Conservation (phyloP, 2,113 vertebrate species). For the Glaucomys volans region DNA sequence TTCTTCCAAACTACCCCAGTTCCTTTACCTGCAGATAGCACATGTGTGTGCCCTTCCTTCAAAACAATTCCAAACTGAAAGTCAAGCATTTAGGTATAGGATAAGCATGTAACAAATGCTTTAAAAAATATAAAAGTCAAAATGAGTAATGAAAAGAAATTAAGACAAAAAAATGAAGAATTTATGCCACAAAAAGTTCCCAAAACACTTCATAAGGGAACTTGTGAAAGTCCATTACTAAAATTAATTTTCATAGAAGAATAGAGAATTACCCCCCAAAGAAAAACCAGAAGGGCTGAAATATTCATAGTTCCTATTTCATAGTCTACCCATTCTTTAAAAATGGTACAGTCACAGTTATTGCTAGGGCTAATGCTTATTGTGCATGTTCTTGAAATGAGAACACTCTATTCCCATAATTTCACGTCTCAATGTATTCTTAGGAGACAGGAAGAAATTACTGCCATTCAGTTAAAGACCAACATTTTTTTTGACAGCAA, state of each 20-base stretch:
- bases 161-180: background rate
- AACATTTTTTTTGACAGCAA: slow-evolving; percentile 55
- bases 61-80: background rate
- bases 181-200: background rate
- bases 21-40: background rate
- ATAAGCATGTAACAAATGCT: background rate
- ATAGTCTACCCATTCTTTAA: slow-evolving; percentile 43
- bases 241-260: slow-evolving; percentile 57
- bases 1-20: background rate
- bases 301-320: slow-evolving; percentile 20
- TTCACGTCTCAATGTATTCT: slow-evolving; percentile 59
- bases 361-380: slow-evolving; percentile 26
- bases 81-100: background rate
- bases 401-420: slow-evolving; percentile 68
- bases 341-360: slow-evolving; percentile 38
- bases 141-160: slow-evolving; percentile 13
- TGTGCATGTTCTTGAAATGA: slow-evolving; percentile 56
- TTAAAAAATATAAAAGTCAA: slow-evolving; percentile 33
- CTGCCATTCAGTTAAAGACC: slow-evolving; percentile 35
- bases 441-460: slow-evolving; percentile 69
- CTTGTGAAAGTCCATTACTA: background rate
- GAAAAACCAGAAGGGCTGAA: slow-evolving; percentile 37
- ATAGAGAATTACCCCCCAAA: slow-evolving; percentile 39
- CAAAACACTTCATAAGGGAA: background rate
- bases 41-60: background rate